A percentile compares a stretch with the other conserved stretches of the same genome.
These are phyloP conservation scores for Darevskia nairensis DNA, from an alignment of 2,797 vertebrate species.

Conservation along the genomic window DNA sequence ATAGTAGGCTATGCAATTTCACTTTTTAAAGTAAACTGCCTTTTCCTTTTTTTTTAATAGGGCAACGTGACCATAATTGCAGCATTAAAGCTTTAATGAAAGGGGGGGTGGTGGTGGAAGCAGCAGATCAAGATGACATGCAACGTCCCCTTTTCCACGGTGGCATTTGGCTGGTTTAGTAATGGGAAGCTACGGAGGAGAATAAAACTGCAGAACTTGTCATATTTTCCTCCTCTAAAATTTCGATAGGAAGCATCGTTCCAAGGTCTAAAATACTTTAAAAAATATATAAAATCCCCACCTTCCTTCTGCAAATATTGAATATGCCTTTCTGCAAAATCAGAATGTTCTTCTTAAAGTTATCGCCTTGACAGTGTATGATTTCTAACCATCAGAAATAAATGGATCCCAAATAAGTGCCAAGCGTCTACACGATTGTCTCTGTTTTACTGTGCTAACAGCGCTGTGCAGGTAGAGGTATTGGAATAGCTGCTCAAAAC, in stretches of 20 bases:
- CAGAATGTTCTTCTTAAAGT: constrained; percentile 55
- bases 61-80: constrained; percentile 85
- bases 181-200: constrained; percentile 83
- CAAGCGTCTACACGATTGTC: constrained; percentile 27
- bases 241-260: constrained; percentile 78
- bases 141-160: constrained; percentile 77
- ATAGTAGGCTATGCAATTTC: constrained; percentile 88
- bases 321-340: constrained; percentile 70
- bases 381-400: constrained; percentile 66
- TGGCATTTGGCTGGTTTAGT: constrained; percentile 79
- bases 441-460: background rate
- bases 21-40: constrained; percentile 88
- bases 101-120: constrained; percentile 74
- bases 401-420: constrained; percentile 27
- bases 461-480: background rate
- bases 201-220: constrained; percentile 81
- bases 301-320: constrained; percentile 77
- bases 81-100: constrained; percentile 87
- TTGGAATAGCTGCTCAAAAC: background rate
- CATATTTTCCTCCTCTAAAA: constrained; percentile 69
- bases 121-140: constrained; percentile 84
- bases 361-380: constrained; percentile 58
- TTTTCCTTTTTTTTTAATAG: constrained; percentile 84
- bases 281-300: constrained; percentile 75
- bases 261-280: constrained; percentile 75